phyloP scores from a whole-genome alignment of 2,797 vertebrate genomes.

The Mico argentatus region DNA sequence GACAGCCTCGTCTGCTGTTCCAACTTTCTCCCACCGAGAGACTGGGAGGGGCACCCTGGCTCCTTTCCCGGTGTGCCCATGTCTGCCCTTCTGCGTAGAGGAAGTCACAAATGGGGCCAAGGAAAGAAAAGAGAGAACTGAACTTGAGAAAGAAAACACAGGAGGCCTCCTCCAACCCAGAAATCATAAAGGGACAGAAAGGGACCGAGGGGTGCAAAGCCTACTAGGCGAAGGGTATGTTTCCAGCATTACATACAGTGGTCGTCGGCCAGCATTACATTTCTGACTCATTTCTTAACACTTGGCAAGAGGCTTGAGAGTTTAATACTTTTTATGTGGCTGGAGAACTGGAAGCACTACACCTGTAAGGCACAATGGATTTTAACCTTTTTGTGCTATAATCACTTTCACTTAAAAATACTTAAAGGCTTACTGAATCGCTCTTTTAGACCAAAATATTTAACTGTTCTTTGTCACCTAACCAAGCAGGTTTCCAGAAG shows the following conservation, averaged over 20 bases:
- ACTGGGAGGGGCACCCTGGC: neutral
- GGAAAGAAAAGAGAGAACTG: neutral
- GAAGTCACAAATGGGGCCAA: slow-evolving; percentile 45
- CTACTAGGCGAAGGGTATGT: neutral
- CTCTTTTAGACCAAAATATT: neutral
- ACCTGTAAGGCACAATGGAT: neutral
- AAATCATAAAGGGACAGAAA: slow-evolving; percentile 30
- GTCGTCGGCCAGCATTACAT: neutral
- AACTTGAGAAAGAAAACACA: slow-evolving; percentile 20
- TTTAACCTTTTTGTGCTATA: neutral
- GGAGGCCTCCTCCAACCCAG: neutral
- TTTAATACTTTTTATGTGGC: neutral
- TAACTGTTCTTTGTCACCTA: neutral
- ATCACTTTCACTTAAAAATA: neutral
- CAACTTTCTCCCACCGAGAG: neutral
- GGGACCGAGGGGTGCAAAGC: neutral
- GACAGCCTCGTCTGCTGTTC: neutral
- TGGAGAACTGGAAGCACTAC: neutral
- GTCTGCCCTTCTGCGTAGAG: neutral
- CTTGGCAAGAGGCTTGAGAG: slow-evolving; percentile 28
- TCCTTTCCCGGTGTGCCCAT: neutral
- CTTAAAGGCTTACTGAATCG: neutral
- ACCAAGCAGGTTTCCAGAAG: neutral
- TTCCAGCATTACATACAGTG: neutral
- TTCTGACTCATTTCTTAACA: slow-evolving; percentile 48